A percentile compares a stretch with the other conserved stretches of the same genome.
Conservation (phyloP, 2,113 vertebrate genomes). For the Psilopogon haemacephalus region DNA sequence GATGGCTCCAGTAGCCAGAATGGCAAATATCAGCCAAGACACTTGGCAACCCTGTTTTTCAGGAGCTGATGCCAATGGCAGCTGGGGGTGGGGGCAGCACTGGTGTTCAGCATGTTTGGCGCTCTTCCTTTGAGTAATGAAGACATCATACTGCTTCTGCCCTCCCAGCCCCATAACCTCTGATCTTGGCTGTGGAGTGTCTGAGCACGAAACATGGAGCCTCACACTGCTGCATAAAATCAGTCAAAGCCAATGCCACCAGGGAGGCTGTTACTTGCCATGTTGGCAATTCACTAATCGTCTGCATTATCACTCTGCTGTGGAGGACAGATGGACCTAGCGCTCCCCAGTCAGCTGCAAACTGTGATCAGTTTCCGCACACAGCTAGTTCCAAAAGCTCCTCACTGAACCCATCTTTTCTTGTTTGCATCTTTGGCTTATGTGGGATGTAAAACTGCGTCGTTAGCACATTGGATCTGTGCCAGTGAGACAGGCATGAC, state of each 20-base stretch:
- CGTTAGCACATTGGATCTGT: neutral
- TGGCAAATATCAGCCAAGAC: neutral
- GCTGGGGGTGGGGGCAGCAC: neutral
- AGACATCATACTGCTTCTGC: conserved; percentile 55
- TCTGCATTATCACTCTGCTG: neutral
- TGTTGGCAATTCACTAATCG: conserved; percentile 21
- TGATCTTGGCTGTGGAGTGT: conserved; percentile 29
- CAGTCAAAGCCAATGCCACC: conserved; percentile 38
- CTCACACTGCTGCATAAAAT: conserved; percentile 44
- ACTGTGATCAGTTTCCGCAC: neutral
- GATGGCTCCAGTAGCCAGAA: neutral
- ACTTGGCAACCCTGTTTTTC: neutral
- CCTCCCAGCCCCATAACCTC: conserved; percentile 28
- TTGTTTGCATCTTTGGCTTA: neutral
- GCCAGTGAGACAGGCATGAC: neutral
- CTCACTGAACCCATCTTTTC: neutral
- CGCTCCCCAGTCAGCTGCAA: neutral
- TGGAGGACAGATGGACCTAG: neutral
- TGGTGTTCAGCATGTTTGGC: conserved; percentile 37
- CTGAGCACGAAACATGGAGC: conserved; percentile 22
- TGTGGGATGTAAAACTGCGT: neutral
- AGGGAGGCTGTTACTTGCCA: conserved; percentile 57
- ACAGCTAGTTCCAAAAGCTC: neutral
- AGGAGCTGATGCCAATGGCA: conserved; percentile 46
- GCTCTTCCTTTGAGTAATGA: conserved; percentile 53